Conservation (phyloP, 1,140 invertebrate genomes). For the Drosophila lini region DNA sequence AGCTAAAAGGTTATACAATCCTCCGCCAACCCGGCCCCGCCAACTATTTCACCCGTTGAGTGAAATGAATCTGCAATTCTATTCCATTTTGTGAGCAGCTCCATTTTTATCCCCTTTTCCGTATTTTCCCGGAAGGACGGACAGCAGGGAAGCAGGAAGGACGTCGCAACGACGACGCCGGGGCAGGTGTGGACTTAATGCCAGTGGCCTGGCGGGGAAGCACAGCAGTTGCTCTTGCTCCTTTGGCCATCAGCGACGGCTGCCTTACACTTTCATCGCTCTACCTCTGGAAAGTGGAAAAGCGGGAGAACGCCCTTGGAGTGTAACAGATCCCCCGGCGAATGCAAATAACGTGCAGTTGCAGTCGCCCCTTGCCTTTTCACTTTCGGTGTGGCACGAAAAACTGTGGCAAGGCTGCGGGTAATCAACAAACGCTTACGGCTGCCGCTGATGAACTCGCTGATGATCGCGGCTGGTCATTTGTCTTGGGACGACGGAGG, state of each 20-base stretch:
- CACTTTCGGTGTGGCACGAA: conserved; percentile 10
- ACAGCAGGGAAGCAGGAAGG: conserved; percentile 21
- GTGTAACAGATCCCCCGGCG: conserved; percentile 76
- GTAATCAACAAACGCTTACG: conserved; percentile 81
- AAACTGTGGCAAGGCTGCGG: conserved; percentile 76
- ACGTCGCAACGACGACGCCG: conserved; percentile 30
- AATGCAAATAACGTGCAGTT: conserved; percentile 75
- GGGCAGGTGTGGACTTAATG: conserved; percentile 68
- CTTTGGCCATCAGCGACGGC: conserved; percentile 50
- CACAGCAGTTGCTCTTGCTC: conserved; percentile 11
- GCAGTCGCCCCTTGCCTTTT: conserved; percentile 2
- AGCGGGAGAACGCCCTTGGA: conserved; percentile 38
- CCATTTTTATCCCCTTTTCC: conserved; percentile 31
- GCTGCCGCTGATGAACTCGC: conserved; percentile 74
- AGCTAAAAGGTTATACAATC: conserved; percentile 58
- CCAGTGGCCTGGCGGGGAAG: conserved; percentile 23
- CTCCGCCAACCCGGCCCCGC: not conserved
- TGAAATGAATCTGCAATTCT: conserved; percentile 81
- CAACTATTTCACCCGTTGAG: conserved; percentile 44
- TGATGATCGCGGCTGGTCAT: conserved; percentile 71
- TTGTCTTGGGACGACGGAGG: conserved; percentile 44
- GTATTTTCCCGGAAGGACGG: conserved; percentile 13
- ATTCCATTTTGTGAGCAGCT: conserved; percentile 64
- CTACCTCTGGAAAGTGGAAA: conserved; percentile 8
- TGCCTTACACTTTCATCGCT: conserved; percentile 70